These are phyloP conservation scores for Drosophila macrospina DNA, from an alignment of 2,888 invertebrate species.

Conservation along the genomic window DNA sequence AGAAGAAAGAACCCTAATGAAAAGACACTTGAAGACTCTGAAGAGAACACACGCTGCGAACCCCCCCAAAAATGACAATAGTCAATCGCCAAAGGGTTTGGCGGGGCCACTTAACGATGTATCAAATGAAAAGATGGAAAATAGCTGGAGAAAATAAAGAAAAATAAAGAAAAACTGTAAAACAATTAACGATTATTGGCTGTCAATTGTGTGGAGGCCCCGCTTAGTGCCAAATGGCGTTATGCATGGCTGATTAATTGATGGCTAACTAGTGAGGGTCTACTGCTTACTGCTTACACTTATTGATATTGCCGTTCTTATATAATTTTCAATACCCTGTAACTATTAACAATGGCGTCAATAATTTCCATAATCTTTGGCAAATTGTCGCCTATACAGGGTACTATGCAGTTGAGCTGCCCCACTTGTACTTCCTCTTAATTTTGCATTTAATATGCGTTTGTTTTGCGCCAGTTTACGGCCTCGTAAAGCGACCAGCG, in stretches of 20 bases:
- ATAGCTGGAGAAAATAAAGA: conserved; percentile 12
- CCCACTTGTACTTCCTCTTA: conserved; percentile 8
- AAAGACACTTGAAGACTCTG: conserved; percentile 48
- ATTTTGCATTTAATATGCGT: conserved; percentile 37
- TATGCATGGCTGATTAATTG: conserved; percentile 74
- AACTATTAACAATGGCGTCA: too few species aligned
- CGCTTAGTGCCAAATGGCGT: conserved; percentile 76
- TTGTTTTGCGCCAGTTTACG: conserved; percentile 64
- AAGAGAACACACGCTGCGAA: conserved; percentile 68
- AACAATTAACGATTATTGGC: conserved; percentile 74
- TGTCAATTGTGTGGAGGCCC: conserved; percentile 60
- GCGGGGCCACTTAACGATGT: conserved; percentile 22
- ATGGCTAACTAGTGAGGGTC: conserved; percentile 27
- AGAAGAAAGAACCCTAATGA: conserved; percentile 59
- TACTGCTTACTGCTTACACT: conserved; percentile 15
- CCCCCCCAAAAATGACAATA: conserved; percentile 52
- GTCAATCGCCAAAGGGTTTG: conserved; percentile 56
- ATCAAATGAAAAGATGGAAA: conserved; percentile 15
- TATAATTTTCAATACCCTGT: not conserved
- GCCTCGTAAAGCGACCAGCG: conserved; percentile 63
- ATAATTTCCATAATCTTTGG: too few species aligned
- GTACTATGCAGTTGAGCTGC: not conserved
- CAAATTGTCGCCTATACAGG: not conserved
- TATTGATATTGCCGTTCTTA: not conserved
- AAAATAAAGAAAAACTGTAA: conserved; percentile 36